Conservation (phyloP, 2,797 vertebrate genomes). For the Dendrocincla fuliginosa region DNA sequence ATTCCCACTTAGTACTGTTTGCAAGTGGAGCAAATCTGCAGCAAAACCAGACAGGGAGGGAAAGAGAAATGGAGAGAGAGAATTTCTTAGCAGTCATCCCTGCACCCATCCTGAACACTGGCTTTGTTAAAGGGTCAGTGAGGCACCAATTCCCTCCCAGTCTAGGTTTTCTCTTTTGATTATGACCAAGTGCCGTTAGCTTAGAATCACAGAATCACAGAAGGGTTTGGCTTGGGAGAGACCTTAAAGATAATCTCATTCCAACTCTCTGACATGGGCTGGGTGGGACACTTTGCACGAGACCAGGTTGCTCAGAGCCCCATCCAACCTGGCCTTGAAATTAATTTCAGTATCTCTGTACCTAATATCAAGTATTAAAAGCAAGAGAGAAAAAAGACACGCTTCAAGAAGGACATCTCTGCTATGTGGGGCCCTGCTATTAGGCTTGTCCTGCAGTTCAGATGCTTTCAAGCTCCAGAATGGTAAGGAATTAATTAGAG, state of each 20-base stretch:
- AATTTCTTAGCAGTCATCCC: background rate
- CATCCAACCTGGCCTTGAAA: background rate
- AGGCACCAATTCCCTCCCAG: background rate
- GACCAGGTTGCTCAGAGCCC: background rate
- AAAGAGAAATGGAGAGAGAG: background rate
- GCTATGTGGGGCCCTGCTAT: background rate
- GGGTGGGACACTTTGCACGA: background rate
- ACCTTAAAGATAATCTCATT: background rate
- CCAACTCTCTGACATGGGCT: background rate
- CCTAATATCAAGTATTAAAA: background rate
- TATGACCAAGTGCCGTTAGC: background rate
- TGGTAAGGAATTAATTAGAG: background rate
- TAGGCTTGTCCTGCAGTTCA: background rate
- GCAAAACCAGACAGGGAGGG: background rate
- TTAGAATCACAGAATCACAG: background rate
- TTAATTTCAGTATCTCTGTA: background rate
- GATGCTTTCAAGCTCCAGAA: background rate
- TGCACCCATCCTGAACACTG: background rate
- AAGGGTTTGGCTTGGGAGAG: background rate
- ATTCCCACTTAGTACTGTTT: background rate
- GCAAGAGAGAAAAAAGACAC: background rate
- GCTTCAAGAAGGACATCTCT: background rate
- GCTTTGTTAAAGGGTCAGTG: background rate
- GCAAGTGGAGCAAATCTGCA: background rate
- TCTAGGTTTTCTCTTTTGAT: background rate